Base-by-base conservation (phyloP, 2,113 vertebrate species). In the Ellobius talpinus region DNA sequence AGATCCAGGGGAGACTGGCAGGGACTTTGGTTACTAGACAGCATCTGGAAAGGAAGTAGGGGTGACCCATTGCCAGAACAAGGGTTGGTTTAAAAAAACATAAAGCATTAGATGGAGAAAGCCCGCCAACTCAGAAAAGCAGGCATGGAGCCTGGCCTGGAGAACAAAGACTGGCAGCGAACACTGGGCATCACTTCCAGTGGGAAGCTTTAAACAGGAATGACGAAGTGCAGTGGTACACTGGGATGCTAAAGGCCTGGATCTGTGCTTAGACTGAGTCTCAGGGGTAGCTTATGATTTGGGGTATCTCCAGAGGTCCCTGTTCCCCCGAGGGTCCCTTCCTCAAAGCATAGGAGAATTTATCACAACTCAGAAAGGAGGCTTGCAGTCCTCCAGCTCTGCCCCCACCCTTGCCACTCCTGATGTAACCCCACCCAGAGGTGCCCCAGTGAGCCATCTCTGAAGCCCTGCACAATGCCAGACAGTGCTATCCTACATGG, bases 21-120 rank as follows among this genome's bases (percentile, higher is more conserved):
- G 63, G 24, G 76, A 68, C n/a, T 88, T 68, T 58, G 21, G 19
- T 86, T 24, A 89, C 58, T 66, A 73, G 68, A 17, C 70, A 63
- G 65, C 45, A 52, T 19, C 76, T 93, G 89, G 50, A 68, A 87
- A 94, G 95, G 84, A 79, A 82, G 66, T 39, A 61, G 73, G 72
- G 52, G 29, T 36, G 47, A 39, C 55, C 65, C 23, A 12, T 65
- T n/a, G 7, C 42, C 82, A 47, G 90, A 73, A 23, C 81, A 29
- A 50, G 79, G 36, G n/a, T 24, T 66, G 63, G 81, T 73, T 39
- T 52, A 36, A 65, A 50, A 81, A 55, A 55, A 36, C 33, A 58
- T 79, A 29, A 93, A 88, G 76, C 45, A 76, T 90, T 78, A 36
- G 14, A 65, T 45, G 33, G 70, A 82, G 52, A 88, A 93, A 74